Evolutionary conservation across 2,888 invertebrate genomes (phyloP), one percentile per base, ranked within the genome.

Genomic region (Philopedon plagiatum): DNA sequence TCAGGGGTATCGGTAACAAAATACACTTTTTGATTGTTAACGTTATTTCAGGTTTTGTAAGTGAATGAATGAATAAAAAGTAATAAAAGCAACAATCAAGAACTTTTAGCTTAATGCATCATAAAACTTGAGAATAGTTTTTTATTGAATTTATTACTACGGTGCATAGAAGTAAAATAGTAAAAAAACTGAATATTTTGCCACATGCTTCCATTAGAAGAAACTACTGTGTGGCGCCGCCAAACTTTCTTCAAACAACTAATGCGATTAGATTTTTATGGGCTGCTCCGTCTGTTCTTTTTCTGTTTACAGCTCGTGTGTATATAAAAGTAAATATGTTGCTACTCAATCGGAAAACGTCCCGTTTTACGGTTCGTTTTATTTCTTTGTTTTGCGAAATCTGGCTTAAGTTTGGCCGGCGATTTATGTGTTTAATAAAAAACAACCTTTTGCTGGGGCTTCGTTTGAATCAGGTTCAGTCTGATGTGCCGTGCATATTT

Each of bases 211-310:
- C 37, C 29, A 57, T 57, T 58, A 49, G 23, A 11, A 49, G n/a
- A 66, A 58, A 66, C 44, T 32, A 58, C 37, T 29, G 5, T 18
- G 46, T 76, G 84, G 83, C 83, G 82, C 82, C 84, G 78, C 74
- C 72, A 76, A 83, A 83, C 76, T 83, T 83, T 79, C 67, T 71
- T 68, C 73, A 71, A 76, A 80, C 78, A 83, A 81, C 81, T 84
- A 85, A 85, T 84, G 84, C 82, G 84, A 85, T 85, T 85, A 84
- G 83, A 85, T 84, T 85, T 85, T 85, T 85, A 85, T 84, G 84
- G 60, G 63, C 81, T 81, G 82, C 78, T 83, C 84, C 84, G 83
- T 85, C 82, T 84, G 84, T 82, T 83, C 81, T 79, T 76, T 46
- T 80, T 79, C 77, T 80, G 81, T 82, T 83, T 81, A 81, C 82